Evolutionary conservation across 2,888 invertebrate genomes (phyloP).

Genomic region (Hydroisotoma schaefferi): DNA sequence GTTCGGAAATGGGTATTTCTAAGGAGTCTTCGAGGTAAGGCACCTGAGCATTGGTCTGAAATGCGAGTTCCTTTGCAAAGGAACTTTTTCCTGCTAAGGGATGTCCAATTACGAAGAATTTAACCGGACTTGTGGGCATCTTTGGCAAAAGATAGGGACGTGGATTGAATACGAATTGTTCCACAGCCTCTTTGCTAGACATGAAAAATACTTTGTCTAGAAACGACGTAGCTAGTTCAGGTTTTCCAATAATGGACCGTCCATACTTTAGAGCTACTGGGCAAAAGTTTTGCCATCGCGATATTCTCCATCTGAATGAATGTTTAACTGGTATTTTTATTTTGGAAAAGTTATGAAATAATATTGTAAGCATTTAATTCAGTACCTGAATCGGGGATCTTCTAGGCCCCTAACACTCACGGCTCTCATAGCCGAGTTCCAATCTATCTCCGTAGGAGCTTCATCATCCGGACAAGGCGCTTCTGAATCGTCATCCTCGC

Average conservation of each 20-base stretch:
- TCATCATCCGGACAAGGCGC: conserved; percentile 28
- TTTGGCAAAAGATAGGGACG: conserved; percentile 60
- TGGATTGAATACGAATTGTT: conserved; percentile 62
- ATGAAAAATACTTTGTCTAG: conserved; percentile 63
- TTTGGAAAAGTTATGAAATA: not conserved
- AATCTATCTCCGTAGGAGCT: conserved; percentile 24
- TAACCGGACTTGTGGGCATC: conserved; percentile 60
- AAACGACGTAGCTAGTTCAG: conserved; percentile 60
- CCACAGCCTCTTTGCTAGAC: conserved; percentile 56
- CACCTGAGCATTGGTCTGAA: conserved; percentile 57
- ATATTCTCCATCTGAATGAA: conserved; percentile 56
- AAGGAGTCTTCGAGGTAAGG: not conserved
- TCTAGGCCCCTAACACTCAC: conserved; percentile 28
- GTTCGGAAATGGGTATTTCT: not conserved
- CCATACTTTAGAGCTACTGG: conserved; percentile 63
- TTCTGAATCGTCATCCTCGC: conserved; percentile 6
- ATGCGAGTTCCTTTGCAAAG: conserved; percentile 58
- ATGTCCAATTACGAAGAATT: conserved; percentile 62
- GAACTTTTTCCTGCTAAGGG: conserved; percentile 61
- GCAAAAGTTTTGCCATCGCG: conserved; percentile 62
- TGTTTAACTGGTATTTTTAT: not conserved
- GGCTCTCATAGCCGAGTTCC: conserved; percentile 32
- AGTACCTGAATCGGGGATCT: conserved; percentile 38
- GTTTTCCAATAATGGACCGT: conserved; percentile 56
- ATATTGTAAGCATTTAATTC: not conserved